phyloP scores from a whole-genome alignment of 2,888 invertebrate species.

The Meteorus cinctellus region DNA sequence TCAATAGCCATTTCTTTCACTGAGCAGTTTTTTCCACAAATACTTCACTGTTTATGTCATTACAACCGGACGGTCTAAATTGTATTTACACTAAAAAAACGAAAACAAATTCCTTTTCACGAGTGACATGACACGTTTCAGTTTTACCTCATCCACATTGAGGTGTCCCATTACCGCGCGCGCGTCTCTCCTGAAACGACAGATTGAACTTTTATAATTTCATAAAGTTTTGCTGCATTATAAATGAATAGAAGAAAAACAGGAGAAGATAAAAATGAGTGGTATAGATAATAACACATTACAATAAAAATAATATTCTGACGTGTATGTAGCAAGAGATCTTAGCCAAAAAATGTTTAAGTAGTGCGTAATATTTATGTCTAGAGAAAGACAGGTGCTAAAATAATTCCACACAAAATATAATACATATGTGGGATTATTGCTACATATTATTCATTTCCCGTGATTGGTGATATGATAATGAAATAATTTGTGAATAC shows the following conservation, averaged over 20 bases:
- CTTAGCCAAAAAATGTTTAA: background rate
- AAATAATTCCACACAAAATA: slow-evolving; percentile 3
- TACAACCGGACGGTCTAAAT: slow-evolving; percentile 46
- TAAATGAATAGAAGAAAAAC: slow-evolving; percentile 40
- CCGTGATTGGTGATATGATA: background rate
- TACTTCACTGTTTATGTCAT: slow-evolving; percentile 43
- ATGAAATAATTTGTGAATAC: background rate
- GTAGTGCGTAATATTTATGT: background rate
- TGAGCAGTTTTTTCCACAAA: slow-evolving; percentile 40
- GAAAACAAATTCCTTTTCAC: slow-evolving; percentile 11
- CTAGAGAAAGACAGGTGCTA: background rate
- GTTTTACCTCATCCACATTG: slow-evolving; percentile 46
- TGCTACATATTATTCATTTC: background rate
- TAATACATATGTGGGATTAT: background rate
- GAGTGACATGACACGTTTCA: slow-evolving; percentile 8
- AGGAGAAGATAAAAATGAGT: slow-evolving; percentile 45
- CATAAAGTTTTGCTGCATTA: slow-evolving; percentile 42
- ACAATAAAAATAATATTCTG: background rate
- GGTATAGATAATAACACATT: slow-evolving; percentile 37
- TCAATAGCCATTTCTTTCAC: slow-evolving; percentile 29
- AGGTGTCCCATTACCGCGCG: slow-evolving; percentile 49
- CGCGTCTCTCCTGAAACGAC: slow-evolving; percentile 52
- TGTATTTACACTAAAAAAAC: slow-evolving; percentile 49
- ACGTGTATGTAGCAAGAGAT: slow-evolving; percentile 1
- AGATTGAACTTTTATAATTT: slow-evolving; percentile 47